These are phyloP conservation scores for Chrysomallon squamiferum DNA, from an alignment of 1,140 invertebrate genomes.

Conservation along the genomic window DNA sequence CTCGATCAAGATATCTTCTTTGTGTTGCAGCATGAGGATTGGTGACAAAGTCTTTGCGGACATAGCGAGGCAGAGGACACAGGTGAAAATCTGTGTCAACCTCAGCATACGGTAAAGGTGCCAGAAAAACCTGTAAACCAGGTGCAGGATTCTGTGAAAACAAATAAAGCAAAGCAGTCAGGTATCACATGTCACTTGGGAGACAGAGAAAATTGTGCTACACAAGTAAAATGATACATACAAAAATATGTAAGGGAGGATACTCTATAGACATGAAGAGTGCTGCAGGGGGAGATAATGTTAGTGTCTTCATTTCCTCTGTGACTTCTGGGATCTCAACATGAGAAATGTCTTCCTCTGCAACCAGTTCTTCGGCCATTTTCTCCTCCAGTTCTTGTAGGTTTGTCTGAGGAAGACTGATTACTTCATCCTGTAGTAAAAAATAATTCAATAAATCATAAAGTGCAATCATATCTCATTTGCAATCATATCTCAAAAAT, in stretches of 20 bases:
- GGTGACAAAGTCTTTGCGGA: slow-evolving; percentile 28
- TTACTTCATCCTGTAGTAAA: slow-evolving; percentile 47
- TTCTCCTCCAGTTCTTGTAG: slow-evolving; percentile 12
- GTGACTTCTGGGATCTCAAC: slow-evolving; percentile 5
- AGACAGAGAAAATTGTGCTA: too few relatives aligned
- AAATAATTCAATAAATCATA: background rate
- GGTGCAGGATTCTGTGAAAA: slow-evolving; percentile 59
- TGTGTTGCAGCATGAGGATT: slow-evolving; percentile 55
- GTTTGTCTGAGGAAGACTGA: slow-evolving; percentile 21
- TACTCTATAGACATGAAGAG: slow-evolving; percentile 61
- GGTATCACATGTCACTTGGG: too few relatives aligned
- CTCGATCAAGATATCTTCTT: slow-evolving; percentile 57
- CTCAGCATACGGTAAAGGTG: slow-evolving; percentile 57
- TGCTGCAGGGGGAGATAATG: slow-evolving; percentile 49
- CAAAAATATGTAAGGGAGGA: slow-evolving; percentile 62
- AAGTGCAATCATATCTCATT: too few relatives aligned
- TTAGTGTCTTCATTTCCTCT: slow-evolving; percentile 3
- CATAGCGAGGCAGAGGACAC: slow-evolving; percentile 58
- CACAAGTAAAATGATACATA: slow-evolving; percentile 34
- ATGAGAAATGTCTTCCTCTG: slow-evolving; percentile 6
- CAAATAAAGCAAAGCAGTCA: background rate
- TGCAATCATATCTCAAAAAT: too few relatives aligned
- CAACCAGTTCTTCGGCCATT: slow-evolving; percentile 1
- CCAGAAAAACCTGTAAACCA: slow-evolving; percentile 59
- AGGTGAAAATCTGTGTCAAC: slow-evolving; percentile 60